Base-by-base conservation (phyloP, 2,888 invertebrate species). In the Pandemis heparana region DNA sequence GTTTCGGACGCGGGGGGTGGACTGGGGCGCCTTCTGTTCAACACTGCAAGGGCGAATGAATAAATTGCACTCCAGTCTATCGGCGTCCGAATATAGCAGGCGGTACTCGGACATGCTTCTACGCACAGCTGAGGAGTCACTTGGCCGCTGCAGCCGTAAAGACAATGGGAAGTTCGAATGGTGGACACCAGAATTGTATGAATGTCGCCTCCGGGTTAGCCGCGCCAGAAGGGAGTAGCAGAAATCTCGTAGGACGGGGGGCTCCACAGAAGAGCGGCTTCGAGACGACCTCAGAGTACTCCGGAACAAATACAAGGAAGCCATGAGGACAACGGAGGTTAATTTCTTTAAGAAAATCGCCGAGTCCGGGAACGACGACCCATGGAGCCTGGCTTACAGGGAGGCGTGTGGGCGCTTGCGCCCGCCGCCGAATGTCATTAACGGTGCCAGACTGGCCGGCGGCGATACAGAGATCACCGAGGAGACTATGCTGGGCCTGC, bases 401-500 rank as follows among this genome's bases (percentile, higher is more conserved):
- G n/a, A n/a, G n/a, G n/a, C n/a, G n/a, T n/a, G n/a, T n/a, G n/a
- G n/a, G n/a, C n/a, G n/a, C n/a, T n/a, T n/a, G n/a, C n/a, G n/a
- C n/a, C n/a, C n/a, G n/a, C n/a, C n/a, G n/a, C n/a, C n/a, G n/a
- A n/a, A n/a, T n/a, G n/a, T n/a, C n/a, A n/a, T n/a, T n/a, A n/a
- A n/a, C n/a, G n/a, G n/a, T n/a, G n/a, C n/a, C n/a, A n/a, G n/a
- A n/a, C n/a, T n/a, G n/a, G 64, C 48, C 0, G 76, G 76, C 0
- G 75, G 76, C 0, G 64, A 5, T 16, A 32, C 80, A 0, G 67
- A n/a, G 5, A 69, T 69, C 7, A 71, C 75, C 0, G 76, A 56
- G 0, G 74, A 59, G 5, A 76, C 82, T 0, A 80, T 80, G 78
- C 10, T 5, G 1, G 53, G 60, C 0, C 63, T 85, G 1, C 41